These are phyloP conservation scores for Morpho deidamia DNA, from an alignment of 2,888 invertebrate genomes.

Conservation along the genomic window DNA sequence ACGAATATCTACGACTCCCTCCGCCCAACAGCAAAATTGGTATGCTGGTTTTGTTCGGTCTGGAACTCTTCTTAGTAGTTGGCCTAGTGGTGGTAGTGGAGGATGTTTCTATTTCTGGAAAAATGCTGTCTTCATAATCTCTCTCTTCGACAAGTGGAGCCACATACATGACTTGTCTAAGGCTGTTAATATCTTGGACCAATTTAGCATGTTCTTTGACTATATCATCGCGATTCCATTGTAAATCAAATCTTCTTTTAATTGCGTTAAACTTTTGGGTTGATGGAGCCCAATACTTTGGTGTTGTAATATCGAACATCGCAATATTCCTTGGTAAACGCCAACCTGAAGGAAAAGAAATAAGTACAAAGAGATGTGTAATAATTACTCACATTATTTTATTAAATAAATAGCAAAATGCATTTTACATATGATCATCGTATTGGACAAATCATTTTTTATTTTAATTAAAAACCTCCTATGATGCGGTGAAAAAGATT, in stretches of 20 bases:
- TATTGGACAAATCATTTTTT: too few relatives aligned
- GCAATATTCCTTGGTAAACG: slow-evolving; percentile 25
- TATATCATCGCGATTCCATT: slow-evolving; percentile 43
- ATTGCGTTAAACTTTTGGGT: slow-evolving; percentile 14
- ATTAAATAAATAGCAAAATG: too few relatives aligned
- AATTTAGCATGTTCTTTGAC: slow-evolving; percentile 67
- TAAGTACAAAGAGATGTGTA: background rate
- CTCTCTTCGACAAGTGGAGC: slow-evolving; percentile 51
- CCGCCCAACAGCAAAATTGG: slow-evolving; percentile 58
- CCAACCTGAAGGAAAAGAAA: slow-evolving; percentile 31
- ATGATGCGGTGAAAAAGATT: too few relatives aligned
- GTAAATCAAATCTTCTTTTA: slow-evolving; percentile 36
- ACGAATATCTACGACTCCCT: slow-evolving; percentile 47
- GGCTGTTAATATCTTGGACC: slow-evolving; percentile 66
- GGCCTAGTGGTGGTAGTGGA: slow-evolving; percentile 39
- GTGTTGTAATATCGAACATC: slow-evolving; percentile 25
- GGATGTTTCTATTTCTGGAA: slow-evolving; percentile 60
- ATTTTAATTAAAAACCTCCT: too few relatives aligned
- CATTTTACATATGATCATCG: too few relatives aligned
- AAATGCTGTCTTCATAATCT: slow-evolving; percentile 66
- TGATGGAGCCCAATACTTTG: slow-evolving; percentile 24
- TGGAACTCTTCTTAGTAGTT: slow-evolving; percentile 21
- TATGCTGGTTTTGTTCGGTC: slow-evolving; percentile 34
- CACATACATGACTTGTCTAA: slow-evolving; percentile 55
- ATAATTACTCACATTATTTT: background rate